A percentile compares a stretch with the other conserved stretches of the same genome.
Conservation (phyloP, 2,113 vertebrate genomes). For the Elachura formosa region DNA sequence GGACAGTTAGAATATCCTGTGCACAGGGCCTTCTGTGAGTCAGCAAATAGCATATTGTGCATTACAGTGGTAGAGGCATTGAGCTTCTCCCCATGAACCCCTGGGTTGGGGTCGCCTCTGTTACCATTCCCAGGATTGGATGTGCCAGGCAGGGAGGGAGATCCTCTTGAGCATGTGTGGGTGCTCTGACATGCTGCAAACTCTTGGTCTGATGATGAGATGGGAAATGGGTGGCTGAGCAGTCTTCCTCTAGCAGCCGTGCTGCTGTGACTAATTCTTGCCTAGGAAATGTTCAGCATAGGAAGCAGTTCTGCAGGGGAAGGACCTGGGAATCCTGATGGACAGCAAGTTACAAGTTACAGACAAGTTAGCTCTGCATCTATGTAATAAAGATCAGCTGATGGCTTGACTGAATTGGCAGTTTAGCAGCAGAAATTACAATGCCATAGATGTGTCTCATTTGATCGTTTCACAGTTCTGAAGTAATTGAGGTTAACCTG, state of each 20-base stretch:
- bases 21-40: not conserved
- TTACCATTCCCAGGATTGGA: not conserved
- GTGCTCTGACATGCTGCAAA: not conserved
- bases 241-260: not conserved
- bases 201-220: not conserved
- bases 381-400: not conserved
- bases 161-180: not conserved
- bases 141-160: not conserved
- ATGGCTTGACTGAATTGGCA: not conserved
- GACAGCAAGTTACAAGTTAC: accelerated
- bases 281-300: not conserved
- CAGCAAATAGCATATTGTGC: not conserved
- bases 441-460: not conserved
- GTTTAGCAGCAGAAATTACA: not conserved
- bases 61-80: not conserved
- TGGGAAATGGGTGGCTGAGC: not conserved
- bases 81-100: not conserved
- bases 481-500: not conserved
- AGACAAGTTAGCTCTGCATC: not conserved
- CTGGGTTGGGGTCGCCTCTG: not conserved
- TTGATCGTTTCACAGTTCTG: not conserved
- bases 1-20: too few relatives aligned
- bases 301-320: not conserved
- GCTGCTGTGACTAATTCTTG: not conserved
- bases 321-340: not conserved